A percentile compares a stretch with the other conserved stretches of the same genome.
Conservation (phyloP, 1,140 invertebrate species). For the Drosophila nigrodunni region DNA sequence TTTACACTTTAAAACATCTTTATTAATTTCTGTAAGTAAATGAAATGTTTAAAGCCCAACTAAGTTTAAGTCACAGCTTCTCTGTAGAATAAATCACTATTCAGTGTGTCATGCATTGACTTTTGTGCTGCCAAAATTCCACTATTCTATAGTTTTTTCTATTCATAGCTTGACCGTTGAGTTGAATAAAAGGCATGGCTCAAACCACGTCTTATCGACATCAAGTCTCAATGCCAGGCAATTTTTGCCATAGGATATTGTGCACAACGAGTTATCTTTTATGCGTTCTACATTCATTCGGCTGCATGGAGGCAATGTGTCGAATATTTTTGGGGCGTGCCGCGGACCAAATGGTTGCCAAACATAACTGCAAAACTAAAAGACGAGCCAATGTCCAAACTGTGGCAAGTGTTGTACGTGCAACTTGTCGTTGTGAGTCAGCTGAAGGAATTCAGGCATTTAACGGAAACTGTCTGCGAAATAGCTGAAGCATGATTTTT, state of each 20-base stretch:
- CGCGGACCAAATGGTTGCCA: constrained; percentile 46
- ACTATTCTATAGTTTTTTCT: neutral
- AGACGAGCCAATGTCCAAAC: constrained; percentile 4
- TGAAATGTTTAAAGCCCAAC: no score
- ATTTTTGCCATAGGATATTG: constrained; percentile 53
- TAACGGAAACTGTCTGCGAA: constrained; percentile 12
- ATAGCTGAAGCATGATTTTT: neutral
- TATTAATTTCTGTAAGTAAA: no score
- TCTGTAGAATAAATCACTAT: no score
- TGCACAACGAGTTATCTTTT: constrained; percentile 35
- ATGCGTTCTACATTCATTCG: constrained; percentile 10
- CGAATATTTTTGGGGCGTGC: constrained; percentile 47
- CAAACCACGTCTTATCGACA: constrained; percentile 1
- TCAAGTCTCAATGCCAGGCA: constrained; percentile 5
- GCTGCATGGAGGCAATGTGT: constrained; percentile 37
- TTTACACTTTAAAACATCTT: no score
- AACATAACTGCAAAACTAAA: constrained; percentile 8
- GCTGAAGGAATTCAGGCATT: constrained; percentile 31
- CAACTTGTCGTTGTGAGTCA: constrained; percentile 11
- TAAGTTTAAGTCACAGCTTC: no score
- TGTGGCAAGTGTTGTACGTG: constrained; percentile 27
- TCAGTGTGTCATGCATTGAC: no score
- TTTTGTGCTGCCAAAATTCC: neutral
- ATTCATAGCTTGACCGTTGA: constrained; percentile 16
- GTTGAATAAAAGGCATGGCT: neutral